Conservation (phyloP, 1,140 invertebrate species). For the Pseudomyrmex concolor region DNA sequence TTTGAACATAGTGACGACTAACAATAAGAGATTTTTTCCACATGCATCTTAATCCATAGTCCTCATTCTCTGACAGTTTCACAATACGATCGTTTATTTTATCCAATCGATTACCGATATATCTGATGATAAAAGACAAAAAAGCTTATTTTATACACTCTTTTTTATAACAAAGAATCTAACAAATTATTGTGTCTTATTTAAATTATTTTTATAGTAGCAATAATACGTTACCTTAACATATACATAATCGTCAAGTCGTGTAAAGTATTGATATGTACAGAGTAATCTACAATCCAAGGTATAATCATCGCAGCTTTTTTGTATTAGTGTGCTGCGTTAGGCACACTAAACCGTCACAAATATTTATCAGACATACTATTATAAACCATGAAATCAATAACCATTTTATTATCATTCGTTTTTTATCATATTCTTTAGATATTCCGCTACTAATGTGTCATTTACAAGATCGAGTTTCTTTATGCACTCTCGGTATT, state of each 20-base stretch:
- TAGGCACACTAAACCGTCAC: not conserved
- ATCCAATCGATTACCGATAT: not conserved
- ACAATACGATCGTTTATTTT: conserved; percentile 1
- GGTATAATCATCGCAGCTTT: not conserved
- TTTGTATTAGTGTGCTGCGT: not conserved
- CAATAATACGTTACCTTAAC: no score
- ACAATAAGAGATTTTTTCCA: not conserved
- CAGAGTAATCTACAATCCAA: not conserved
- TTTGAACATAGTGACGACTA: not conserved
- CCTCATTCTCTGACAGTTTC: conserved; percentile 8
- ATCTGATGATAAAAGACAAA: conserved; percentile 7
- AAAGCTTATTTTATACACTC: not conserved
- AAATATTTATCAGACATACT: not conserved
- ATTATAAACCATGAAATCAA: conserved; percentile 1
- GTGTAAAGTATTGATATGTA: not conserved
- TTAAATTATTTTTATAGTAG: no score
- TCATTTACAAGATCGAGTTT: conserved; percentile 2
- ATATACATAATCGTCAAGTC: no score
- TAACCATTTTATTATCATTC: not conserved
- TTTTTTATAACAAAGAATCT: not conserved
- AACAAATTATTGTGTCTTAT: not conserved
- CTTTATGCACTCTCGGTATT: not conserved
- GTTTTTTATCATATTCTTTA: not conserved
- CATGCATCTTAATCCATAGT: not conserved
- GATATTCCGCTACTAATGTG: not conserved